Evolutionary conservation across 1,140 invertebrate genomes (phyloP).

Genomic region (Ruditapes philippinarum): DNA sequence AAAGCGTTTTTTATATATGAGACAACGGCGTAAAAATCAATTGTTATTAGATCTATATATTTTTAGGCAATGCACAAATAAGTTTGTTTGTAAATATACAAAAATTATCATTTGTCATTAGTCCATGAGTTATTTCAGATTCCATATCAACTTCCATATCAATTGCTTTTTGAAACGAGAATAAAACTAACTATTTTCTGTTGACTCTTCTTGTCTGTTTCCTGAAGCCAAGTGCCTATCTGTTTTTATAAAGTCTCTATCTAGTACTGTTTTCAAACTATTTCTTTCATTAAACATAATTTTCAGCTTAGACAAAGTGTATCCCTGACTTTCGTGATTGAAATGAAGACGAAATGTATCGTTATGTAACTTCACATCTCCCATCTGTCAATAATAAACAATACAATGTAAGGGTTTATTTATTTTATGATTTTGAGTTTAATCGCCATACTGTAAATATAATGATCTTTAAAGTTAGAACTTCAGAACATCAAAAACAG

Average conservation of each 20-base stretch:
- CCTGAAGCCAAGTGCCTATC: no score
- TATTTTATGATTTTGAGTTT: neutral
- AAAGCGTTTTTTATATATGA: no score
- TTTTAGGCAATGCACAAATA: no score
- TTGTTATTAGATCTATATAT: no score
- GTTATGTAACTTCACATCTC: neutral
- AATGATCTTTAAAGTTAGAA: neutral
- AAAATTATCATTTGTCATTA: no score
- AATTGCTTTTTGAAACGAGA: no score
- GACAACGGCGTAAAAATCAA: no score
- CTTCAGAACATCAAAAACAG: neutral
- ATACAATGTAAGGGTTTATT: neutral
- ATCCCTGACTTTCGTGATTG: neutral
- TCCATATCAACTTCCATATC: no score
- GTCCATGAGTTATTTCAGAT: no score
- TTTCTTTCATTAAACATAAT: neutral
- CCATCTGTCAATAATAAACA: neutral
- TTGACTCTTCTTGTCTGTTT: no score
- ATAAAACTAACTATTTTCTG: no score
- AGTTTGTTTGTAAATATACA: no score
- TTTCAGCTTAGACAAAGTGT: neutral
- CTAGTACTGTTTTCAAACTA: neutral
- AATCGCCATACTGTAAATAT: neutral
- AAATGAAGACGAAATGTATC: neutral
- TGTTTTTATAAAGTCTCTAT: neutral